These are phyloP conservation scores for Carabus problematicus DNA, from an alignment of 2,888 invertebrate species.

Conservation along the genomic window DNA sequence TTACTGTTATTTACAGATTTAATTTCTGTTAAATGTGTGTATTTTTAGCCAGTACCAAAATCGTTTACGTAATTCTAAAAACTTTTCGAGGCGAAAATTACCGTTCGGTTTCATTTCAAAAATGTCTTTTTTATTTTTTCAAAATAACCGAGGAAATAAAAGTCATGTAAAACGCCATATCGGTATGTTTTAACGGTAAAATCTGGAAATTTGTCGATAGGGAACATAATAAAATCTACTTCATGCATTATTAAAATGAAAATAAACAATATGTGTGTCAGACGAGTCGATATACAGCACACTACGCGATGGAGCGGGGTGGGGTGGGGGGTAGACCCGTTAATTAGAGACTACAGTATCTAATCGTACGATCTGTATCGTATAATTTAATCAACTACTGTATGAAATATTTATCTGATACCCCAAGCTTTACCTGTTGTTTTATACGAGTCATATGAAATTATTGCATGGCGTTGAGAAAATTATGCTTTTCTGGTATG, in stretches of 20 bases:
- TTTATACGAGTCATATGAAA: slow-evolving; percentile 25
- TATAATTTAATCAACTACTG: slow-evolving; percentile 36
- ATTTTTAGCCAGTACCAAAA: no score
- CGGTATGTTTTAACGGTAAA: slow-evolving; percentile 31
- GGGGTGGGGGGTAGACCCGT: slow-evolving; percentile 1
- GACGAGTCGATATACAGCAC: no score
- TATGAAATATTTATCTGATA: slow-evolving; percentile 25
- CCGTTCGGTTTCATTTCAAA: no score
- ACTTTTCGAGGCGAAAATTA: no score
- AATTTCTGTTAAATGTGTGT: no score
- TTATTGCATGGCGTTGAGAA: slow-evolving; percentile 12
- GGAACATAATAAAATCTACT: neutral
- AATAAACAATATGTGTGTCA: no score
- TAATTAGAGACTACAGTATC: slow-evolving; percentile 25
- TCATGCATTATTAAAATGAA: neutral
- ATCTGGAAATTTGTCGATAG: slow-evolving; percentile 6
- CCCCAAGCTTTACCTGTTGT: slow-evolving; percentile 11
- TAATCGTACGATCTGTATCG: slow-evolving; percentile 32
- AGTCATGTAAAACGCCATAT: no score
- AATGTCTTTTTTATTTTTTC: no score
- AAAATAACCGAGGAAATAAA: no score
- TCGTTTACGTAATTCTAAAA: no score
- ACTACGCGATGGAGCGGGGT: no score
- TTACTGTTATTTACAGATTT: no score
- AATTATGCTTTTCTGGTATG: slow-evolving; percentile 2